Evolutionary conservation across 2,113 vertebrate genomes (phyloP).

Genomic region (Ceyx cyanopectus): DNA sequence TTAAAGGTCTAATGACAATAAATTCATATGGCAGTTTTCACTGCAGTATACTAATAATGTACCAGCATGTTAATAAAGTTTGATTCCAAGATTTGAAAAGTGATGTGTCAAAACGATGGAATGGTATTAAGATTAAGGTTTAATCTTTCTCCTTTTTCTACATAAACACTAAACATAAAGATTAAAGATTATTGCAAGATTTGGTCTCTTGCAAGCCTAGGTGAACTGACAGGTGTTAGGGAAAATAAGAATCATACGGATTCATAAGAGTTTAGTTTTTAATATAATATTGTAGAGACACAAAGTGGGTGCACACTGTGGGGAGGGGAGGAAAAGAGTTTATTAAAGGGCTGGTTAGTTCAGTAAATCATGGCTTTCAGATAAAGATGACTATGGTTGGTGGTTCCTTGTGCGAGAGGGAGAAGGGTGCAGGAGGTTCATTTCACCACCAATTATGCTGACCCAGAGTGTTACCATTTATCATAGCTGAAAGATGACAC

Average conservation of each 20-base stretch:
- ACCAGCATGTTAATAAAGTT: not conserved
- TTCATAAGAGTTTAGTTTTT: not conserved
- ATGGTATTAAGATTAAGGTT: not conserved
- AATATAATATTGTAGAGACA: not conserved
- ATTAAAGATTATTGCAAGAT: constrained; percentile 61
- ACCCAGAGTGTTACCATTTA: constrained; percentile 86
- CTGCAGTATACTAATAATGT: constrained; percentile 10
- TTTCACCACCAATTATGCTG: constrained; percentile 94
- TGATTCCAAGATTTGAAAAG: not conserved
- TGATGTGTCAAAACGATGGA: not conserved
- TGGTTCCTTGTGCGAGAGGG: constrained; percentile 51
- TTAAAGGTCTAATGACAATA: constrained; percentile 11
- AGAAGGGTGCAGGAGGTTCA: constrained; percentile 80
- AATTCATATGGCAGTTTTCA: constrained; percentile 16
- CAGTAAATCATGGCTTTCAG: constrained; percentile 77
- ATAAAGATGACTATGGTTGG: constrained; percentile 58
- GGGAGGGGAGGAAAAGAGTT: not conserved
- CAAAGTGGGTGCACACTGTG: not conserved
- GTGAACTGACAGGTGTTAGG: constrained; percentile 35
- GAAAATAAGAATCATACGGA: not conserved
- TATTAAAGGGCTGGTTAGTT: constrained; percentile 73
- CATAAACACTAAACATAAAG: constrained; percentile 11
- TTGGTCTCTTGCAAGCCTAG: constrained; percentile 54
- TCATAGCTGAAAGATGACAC: constrained; percentile 92
- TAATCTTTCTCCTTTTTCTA: not conserved